These are phyloP conservation scores for Epinotia bilunana DNA, from an alignment of 2,888 invertebrate species.

Conservation along the genomic window DNA sequence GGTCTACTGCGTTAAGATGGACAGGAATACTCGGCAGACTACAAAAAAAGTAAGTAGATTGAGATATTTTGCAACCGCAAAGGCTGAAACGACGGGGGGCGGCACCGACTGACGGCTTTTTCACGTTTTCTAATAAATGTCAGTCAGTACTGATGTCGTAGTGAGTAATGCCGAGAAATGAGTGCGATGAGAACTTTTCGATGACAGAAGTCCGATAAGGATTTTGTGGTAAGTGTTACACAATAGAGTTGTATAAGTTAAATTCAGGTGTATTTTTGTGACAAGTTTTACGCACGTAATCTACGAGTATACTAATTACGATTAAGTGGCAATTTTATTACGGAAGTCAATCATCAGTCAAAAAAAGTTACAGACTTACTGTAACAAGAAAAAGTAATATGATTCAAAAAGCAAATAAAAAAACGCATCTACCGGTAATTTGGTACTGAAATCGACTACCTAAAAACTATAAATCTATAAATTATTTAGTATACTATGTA, in stretches of 20 bases:
- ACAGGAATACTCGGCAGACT: slow-evolving; percentile 29
- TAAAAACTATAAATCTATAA: background rate
- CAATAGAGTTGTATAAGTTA: slow-evolving; percentile 50
- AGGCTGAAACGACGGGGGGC: slow-evolving; percentile 74
- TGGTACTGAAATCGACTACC: no score
- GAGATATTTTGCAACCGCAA: slow-evolving; percentile 81
- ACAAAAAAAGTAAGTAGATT: slow-evolving; percentile 57
- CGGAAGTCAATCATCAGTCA: no score
- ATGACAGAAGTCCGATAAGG: slow-evolving; percentile 52
- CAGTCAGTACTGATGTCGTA: slow-evolving; percentile 65
- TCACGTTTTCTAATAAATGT: slow-evolving; percentile 66
- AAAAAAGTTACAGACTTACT: no score
- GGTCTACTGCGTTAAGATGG: no score
- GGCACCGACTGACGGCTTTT: slow-evolving; percentile 63
- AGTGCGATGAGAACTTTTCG: slow-evolving; percentile 48
- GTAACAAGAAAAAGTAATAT: no score
- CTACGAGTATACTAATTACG: no score
- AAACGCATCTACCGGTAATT: no score
- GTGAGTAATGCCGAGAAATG: slow-evolving; percentile 40
- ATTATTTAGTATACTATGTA: background rate
- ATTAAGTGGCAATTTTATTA: no score
- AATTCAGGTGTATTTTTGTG: slow-evolving; percentile 44
- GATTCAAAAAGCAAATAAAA: no score
- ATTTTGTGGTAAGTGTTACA: slow-evolving; percentile 55
- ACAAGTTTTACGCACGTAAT: background rate